These are phyloP conservation scores for Echinometra lucunter DNA, from an alignment of 53 echinoderm and acorn worm species.

Conservation along the genomic window DNA sequence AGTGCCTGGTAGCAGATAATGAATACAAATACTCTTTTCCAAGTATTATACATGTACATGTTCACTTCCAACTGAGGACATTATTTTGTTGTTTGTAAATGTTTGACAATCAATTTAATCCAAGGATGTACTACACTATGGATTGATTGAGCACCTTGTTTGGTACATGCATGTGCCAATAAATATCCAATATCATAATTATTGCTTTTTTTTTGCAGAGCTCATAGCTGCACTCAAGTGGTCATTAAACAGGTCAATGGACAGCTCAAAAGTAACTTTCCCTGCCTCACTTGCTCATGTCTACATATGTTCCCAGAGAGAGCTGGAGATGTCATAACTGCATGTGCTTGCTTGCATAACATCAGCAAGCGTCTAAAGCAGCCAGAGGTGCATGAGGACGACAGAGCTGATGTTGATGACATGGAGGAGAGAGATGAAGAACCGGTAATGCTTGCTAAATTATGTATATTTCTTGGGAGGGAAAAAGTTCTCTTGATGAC, in stretches of 20 bases:
- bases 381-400: constrained; percentile 47
- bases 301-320: constrained; percentile 52
- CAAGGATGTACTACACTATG: too few species aligned
- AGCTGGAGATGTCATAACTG: constrained; percentile 53
- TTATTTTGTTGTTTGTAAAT: not conserved
- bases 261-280: constrained; percentile 60
- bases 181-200: not conserved
- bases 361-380: constrained; percentile 48
- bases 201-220: not conserved
- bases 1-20: not conserved
- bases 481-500: too few species aligned
- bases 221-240: constrained; percentile 65
- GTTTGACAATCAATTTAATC: too few species aligned
- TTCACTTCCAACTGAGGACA: not conserved
- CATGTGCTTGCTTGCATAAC: constrained; percentile 52
- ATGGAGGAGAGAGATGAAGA: not conserved
- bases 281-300: constrained; percentile 40
- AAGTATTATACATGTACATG: not conserved
- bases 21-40: constrained; percentile 22
- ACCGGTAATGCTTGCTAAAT: constrained; percentile 14
- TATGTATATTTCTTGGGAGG: too few species aligned
- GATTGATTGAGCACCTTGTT: not conserved
- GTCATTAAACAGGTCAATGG: constrained; percentile 66
- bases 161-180: not conserved
- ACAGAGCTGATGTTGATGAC: not conserved